Evolutionary conservation across 2,888 invertebrate species (phyloP).

Genomic region (Zeuzera pyrina): DNA sequence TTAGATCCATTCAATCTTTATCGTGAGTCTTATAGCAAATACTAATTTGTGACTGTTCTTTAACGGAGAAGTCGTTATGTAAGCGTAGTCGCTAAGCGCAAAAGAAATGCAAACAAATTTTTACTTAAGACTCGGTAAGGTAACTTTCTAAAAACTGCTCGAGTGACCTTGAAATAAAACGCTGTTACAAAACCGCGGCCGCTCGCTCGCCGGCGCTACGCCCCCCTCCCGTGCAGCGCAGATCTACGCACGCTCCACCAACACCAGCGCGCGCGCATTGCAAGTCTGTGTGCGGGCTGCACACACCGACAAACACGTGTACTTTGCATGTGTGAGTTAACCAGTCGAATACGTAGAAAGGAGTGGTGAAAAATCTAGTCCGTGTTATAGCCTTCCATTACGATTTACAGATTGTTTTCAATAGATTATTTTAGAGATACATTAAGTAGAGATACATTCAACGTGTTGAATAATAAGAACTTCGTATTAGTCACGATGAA

Average conservation of each 20-base stretch:
- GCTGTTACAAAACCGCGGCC: constrained; percentile 70
- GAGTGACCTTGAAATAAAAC: constrained; percentile 72
- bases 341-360: constrained; percentile 46
- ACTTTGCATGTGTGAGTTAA: constrained; percentile 25
- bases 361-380: constrained; percentile 56
- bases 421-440: constrained; percentile 8
- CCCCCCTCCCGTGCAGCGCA: constrained; percentile 37
- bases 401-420: constrained; percentile 16
- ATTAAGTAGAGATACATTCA: constrained; percentile 14
- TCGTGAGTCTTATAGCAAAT: neutral
- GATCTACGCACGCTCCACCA: constrained; percentile 47
- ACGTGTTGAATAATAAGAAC: constrained; percentile 23
- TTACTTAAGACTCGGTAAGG: constrained; percentile 54
- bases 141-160: constrained; percentile 73
- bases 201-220: constrained; percentile 55
- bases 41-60: no score
- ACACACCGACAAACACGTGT: constrained; percentile 26
- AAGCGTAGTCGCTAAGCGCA: neutral
- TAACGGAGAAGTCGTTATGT: no score
- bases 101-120: constrained; percentile 29
- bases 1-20: neutral
- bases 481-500: constrained; percentile 21
- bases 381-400: constrained; percentile 32
- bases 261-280: constrained; percentile 26
- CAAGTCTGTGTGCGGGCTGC: constrained; percentile 26